Base-by-base conservation (phyloP, 2,888 invertebrate genomes). In the Polydrusus cervinus region DNA sequence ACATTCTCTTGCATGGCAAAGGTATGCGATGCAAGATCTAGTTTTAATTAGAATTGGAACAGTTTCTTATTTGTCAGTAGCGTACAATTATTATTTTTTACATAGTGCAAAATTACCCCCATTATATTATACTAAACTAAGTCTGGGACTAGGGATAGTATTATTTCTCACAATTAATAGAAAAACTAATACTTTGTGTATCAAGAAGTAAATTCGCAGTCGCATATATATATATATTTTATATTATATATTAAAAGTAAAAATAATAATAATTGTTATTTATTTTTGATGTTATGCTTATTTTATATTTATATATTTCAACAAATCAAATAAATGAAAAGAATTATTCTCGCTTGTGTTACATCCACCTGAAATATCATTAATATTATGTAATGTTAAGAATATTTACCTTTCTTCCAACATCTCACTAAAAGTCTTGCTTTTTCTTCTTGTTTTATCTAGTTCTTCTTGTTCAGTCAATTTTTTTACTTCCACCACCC, bases 381-480 rank as follows among this genome's bases (percentile, higher is more conserved):
- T 40, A 40, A 40, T 40, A 9, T 40, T n/a, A n/a, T n/a, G n/a
- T n/a, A n/a, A n/a, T n/a, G n/a, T n/a, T 40, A 40, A 43, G n/a
- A 13, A 47, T 16, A 16, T 16, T 87, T 84, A 93, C 92, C 95
- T 92, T 87, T 95, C 96, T 87, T 96, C 95, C 89, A 96, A 92
- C 93, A 97, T 97, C 89, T 97, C 97, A 85, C 93, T 95, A 90
- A 97, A 97, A 79, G 97, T 97, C 90, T 97, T 97, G 88, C 93
- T 94, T 89, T 93, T 94, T 83, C 93, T 91, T 82, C 94, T 91
- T 80, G 89, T 88, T 86, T 93, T 91, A 85, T 91, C 91, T 85
- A 84, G 82, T 82, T 95, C 95, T 86, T 93, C 90, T 80, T 84
- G 84, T 88, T 96, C 95, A 40, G 80, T 80, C 85, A 95, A 90